phyloP scores from a whole-genome alignment of 1,140 invertebrate species.

The Holotrichia oblita region DNA sequence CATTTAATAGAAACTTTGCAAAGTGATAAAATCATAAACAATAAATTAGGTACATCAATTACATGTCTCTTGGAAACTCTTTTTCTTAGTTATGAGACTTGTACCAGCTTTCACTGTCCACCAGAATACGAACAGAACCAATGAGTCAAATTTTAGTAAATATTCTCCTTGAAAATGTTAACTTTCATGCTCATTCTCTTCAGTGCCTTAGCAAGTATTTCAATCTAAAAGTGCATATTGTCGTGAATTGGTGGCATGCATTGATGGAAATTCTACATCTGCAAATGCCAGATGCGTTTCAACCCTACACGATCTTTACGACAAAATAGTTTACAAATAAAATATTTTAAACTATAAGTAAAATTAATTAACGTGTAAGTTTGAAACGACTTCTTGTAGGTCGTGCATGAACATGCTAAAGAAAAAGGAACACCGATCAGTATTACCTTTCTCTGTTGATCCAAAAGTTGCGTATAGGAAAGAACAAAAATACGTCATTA shows the following conservation, averaged over 20 bases:
- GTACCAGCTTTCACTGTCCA: too few species aligned
- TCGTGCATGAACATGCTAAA: slow-evolving; percentile 22
- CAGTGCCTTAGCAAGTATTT: not conserved
- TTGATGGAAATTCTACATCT: not conserved
- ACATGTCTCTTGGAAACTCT: too few species aligned
- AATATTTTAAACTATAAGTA: too few species aligned
- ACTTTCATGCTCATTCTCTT: not conserved
- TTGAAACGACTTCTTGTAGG: not conserved
- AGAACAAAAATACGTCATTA: slow-evolving; percentile 42
- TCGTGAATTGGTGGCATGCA: not conserved
- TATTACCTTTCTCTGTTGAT: slow-evolving; percentile 59
- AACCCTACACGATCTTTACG: not conserved
- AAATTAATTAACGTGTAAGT: not conserved
- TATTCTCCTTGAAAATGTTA: too few species aligned
- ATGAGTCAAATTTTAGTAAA: too few species aligned
- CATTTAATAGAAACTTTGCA: too few species aligned
- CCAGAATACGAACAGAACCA: too few species aligned
- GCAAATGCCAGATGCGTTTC: not conserved
- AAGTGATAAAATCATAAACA: too few species aligned
- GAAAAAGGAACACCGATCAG: slow-evolving; percentile 35
- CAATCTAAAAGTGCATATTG: not conserved
- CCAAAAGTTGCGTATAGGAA: slow-evolving; percentile 48
- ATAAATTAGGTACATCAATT: too few species aligned
- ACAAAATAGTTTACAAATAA: too few species aligned
- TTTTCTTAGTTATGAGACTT: too few species aligned